A percentile compares a stretch with the other conserved stretches of the same genome.
These are phyloP conservation scores for fruit fly (Drosophila melanogaster) DNA, from an alignment of 1,140 invertebrate species.

Conservation along the genomic window DNA sequence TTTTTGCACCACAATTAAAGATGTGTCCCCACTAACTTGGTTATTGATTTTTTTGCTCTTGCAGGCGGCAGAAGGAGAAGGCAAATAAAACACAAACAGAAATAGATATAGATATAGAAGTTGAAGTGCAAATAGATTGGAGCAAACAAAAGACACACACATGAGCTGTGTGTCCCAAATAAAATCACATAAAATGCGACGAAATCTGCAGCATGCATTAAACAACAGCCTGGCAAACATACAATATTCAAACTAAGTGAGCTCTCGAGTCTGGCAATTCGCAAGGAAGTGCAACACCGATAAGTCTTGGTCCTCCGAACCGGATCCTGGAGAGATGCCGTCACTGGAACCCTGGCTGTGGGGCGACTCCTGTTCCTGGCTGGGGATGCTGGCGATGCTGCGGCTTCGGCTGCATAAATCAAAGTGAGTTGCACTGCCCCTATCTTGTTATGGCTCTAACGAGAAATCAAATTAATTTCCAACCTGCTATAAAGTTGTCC, in stretches of 20 bases:
- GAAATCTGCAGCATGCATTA: conserved; percentile 58
- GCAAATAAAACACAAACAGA: conserved; percentile 41
- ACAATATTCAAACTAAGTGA: conserved; percentile 62
- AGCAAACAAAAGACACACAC: conserved; percentile 44
- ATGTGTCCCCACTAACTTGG: conserved; percentile 6
- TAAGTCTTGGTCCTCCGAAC: conserved; percentile 35
- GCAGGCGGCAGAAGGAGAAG: conserved; percentile 40
- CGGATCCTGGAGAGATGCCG: conserved; percentile 53
- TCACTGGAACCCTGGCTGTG: conserved; percentile 55
- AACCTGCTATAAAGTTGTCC: conserved; percentile 6
- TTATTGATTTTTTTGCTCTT: conserved; percentile 19
- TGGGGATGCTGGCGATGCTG: conserved; percentile 56
- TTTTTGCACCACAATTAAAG: conserved; percentile 21
- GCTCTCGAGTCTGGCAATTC: conserved; percentile 47
- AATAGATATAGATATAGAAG: too few species aligned
- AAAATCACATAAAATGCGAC: conserved; percentile 75
- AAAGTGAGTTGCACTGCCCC: conserved; percentile 59
- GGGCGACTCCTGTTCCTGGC: conserved; percentile 57
- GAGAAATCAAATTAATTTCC: conserved; percentile 48
- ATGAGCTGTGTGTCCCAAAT: conserved; percentile 25
- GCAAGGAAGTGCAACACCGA: conserved; percentile 52
- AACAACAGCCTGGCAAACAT: conserved; percentile 47
- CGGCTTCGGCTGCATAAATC: conserved; percentile 74
- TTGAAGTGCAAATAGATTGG: conserved; percentile 26
- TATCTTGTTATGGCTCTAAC: conserved; percentile 10